Evolutionary conservation across 2,797 vertebrate genomes (phyloP).

Genomic region (Aplochiton taeniatus): DNA sequence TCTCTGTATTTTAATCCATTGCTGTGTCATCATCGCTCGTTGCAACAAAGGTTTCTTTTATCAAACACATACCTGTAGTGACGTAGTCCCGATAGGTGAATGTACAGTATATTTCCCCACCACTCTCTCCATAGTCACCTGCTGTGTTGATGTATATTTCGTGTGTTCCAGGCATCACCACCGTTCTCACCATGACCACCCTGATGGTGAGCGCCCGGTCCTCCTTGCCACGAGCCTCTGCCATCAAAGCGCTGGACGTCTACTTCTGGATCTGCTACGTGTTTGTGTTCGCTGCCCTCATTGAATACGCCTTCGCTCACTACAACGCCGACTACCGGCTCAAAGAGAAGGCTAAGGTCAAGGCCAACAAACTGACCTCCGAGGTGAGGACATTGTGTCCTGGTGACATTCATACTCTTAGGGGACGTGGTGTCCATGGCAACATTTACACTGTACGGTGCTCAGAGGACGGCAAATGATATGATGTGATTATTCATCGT

Average conservation of each 20-base stretch:
- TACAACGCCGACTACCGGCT: slow-evolving; percentile 96
- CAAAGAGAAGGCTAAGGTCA: slow-evolving; percentile 92
- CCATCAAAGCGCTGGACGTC: slow-evolving; percentile 95
- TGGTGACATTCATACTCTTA: not conserved
- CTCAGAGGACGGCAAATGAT: too few species aligned
- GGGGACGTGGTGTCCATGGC: too few species aligned
- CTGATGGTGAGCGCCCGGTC: slow-evolving; percentile 97
- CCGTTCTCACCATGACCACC: slow-evolving; percentile 97
- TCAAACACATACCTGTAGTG: too few species aligned
- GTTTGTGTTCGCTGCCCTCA: slow-evolving; percentile 95
- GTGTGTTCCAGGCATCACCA: slow-evolving; percentile 88
- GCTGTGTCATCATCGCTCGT: too few species aligned
- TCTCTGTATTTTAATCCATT: too few species aligned
- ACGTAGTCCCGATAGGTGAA: too few species aligned
- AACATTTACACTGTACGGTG: too few species aligned
- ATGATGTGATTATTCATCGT: too few species aligned
- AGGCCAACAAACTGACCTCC: slow-evolving; percentile 77
- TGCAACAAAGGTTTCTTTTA: too few species aligned
- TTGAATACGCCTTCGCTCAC: slow-evolving; percentile 97
- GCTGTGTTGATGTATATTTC: too few species aligned
- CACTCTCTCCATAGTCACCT: not conserved
- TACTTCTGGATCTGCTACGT: slow-evolving; percentile 99
- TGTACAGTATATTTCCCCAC: too few species aligned
- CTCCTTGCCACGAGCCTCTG: slow-evolving; percentile 91
- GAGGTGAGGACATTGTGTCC: slow-evolving; percentile 77